A percentile compares a stretch with the other conserved stretches of the same genome.
These are phyloP conservation scores for Cyclopterus lumpus DNA, from an alignment of 2,797 vertebrate species.

Conservation along the genomic window DNA sequence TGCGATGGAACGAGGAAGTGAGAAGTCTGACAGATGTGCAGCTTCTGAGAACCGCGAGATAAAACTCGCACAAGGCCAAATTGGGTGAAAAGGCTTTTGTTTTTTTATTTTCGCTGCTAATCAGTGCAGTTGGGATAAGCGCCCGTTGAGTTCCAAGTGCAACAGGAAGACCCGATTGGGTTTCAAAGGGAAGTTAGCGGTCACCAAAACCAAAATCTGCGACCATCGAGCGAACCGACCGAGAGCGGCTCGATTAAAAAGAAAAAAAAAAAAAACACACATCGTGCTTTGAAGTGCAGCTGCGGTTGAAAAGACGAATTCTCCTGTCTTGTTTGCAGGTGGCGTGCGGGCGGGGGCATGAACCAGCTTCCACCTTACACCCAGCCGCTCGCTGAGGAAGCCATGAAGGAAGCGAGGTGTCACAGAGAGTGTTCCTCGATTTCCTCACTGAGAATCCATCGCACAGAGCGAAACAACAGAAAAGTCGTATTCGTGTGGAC, in stretches of 20 bases:
- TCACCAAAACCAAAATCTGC: constrained; percentile 52
- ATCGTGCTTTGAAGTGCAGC: constrained; percentile 37
- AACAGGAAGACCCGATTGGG: constrained; percentile 79
- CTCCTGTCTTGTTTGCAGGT: background rate
- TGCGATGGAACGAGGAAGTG: constrained; percentile 27
- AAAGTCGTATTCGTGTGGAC: no score
- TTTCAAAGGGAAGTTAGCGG: constrained; percentile 72
- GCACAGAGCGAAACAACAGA: no score
- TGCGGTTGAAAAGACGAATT: constrained; percentile 2
- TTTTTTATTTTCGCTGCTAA: constrained; percentile 71
- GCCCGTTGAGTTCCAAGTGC: constrained; percentile 71
- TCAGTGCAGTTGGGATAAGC: constrained; percentile 55
- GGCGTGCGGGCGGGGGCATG: no score
- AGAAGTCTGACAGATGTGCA: constrained; percentile 38
- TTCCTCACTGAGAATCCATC: no score
- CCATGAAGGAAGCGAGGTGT: no score
- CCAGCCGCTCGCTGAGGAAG: no score
- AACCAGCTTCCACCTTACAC: no score
- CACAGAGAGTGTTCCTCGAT: no score
- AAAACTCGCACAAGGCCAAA: constrained; percentile 33
- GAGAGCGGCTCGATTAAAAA: constrained; percentile 45
- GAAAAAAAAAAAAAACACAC: no score
- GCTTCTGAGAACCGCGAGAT: constrained; percentile 3
- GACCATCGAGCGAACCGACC: constrained; percentile 56
- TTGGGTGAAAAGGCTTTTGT: constrained; percentile 51